Evolutionary conservation across 2,888 invertebrate genomes (phyloP).

Genomic region (Cataglyphis livida): DNA sequence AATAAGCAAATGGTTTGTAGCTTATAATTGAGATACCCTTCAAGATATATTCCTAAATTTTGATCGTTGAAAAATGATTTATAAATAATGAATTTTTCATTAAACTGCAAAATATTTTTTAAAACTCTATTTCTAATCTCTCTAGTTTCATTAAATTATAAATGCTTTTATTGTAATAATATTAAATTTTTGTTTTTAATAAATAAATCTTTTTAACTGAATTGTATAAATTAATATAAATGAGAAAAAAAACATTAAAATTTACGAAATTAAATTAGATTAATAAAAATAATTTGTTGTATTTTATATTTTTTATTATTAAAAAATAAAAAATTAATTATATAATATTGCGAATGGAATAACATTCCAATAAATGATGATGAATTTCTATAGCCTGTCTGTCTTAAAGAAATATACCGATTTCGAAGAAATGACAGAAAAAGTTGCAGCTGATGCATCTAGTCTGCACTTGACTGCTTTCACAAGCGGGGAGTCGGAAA

Average conservation of each 20-base stretch:
- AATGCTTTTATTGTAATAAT: no score
- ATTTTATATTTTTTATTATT: not conserved
- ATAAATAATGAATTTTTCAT: not conserved
- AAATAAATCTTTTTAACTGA: not conserved
- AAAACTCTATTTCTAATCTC: not conserved
- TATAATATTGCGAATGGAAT: not conserved
- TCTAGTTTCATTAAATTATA: not conserved
- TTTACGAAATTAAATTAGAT: not conserved
- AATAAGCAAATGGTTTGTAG: slow-evolving; percentile 18
- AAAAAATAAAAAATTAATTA: not conserved
- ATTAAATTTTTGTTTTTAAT: not conserved
- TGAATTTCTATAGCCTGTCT: slow-evolving; percentile 27
- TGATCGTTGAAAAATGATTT: not conserved
- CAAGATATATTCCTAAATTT: slow-evolving; percentile 6
- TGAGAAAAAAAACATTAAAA: not conserved
- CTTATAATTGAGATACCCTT: slow-evolving; percentile 28
- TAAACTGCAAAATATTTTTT: not conserved
- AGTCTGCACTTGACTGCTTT: slow-evolving; percentile 66
- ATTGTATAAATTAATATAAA: not conserved
- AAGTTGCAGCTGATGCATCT: slow-evolving; percentile 54
- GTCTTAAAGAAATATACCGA: slow-evolving; percentile 46
- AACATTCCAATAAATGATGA: slow-evolving; percentile 35
- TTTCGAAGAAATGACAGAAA: slow-evolving; percentile 36
- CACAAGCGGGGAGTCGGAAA: slow-evolving; percentile 41
- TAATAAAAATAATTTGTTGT: not conserved